A percentile compares a stretch with the other conserved stretches of the same genome.
Conservation (phyloP, 2,113 vertebrate genomes). For the Urocynchramus pylzowi region DNA sequence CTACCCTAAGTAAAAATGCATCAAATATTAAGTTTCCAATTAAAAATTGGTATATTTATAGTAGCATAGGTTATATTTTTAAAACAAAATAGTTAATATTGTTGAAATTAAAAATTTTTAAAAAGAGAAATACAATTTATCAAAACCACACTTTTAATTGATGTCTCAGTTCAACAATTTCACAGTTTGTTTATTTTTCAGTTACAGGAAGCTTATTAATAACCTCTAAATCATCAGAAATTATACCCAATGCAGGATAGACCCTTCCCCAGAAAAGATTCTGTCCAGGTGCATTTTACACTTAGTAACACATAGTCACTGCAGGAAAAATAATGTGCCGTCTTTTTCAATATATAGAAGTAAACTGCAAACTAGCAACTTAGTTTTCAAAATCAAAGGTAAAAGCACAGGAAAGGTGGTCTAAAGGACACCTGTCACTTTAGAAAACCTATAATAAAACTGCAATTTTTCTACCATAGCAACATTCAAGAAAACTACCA, state of each 20-base stretch:
- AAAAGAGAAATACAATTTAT: neutral
- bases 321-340: neutral
- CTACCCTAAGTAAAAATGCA: neutral
- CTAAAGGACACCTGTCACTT: slow-evolving; percentile 23
- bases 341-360: neutral
- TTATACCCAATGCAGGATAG: neutral
- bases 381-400: slow-evolving; percentile 8
- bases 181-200: neutral
- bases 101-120: neutral
- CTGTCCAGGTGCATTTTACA: neutral
- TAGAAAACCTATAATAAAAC: neutral
- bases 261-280: neutral
- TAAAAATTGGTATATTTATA: neutral
- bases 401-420: neutral
- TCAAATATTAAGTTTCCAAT: neutral
- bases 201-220: neutral
- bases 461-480: neutral
- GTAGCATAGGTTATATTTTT: neutral
- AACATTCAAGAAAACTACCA: neutral
- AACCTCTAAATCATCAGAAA: neutral
- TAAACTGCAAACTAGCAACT: neutral
- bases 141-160: neutral
- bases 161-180: neutral
- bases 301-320: neutral
- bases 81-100: neutral